Percentiles rank a stretch among this genome's conserved stretches.
These are phyloP conservation scores for Zaprionus gabonicus DNA, from an alignment of 1,140 invertebrate genomes.

Conservation along the genomic window DNA sequence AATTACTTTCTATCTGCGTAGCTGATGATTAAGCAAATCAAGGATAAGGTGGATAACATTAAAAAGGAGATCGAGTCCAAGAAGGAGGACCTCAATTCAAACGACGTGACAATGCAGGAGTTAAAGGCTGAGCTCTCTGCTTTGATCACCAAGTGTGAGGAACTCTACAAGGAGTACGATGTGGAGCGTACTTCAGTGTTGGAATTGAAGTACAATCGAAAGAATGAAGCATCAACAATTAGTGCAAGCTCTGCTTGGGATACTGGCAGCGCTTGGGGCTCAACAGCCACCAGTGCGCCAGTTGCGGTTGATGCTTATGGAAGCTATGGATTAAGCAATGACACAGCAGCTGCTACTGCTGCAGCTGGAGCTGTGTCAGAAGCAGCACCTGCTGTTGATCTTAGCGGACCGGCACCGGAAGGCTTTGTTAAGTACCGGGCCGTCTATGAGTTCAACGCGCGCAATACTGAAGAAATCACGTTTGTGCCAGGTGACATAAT, in stretches of 20 bases:
- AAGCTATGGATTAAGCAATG: slow-evolving; percentile 53
- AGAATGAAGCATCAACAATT: slow-evolving; percentile 69
- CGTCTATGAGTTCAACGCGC: slow-evolving; percentile 96
- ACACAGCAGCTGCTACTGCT: slow-evolving; percentile 53
- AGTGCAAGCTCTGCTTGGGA: slow-evolving; percentile 84
- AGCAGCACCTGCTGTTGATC: slow-evolving; percentile 65
- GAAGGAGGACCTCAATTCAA: slow-evolving; percentile 92
- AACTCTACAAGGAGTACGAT: slow-evolving; percentile 87
- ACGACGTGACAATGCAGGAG: slow-evolving; percentile 90
- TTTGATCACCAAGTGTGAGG: slow-evolving; percentile 86
- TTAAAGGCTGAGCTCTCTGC: slow-evolving; percentile 86
- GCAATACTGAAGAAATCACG: slow-evolving; percentile 97
- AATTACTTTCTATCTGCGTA: slow-evolving; percentile 4
- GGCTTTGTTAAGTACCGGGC: slow-evolving; percentile 92
- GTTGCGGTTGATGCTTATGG: slow-evolving; percentile 58
- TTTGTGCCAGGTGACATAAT: slow-evolving; percentile 98
- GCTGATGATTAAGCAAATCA: slow-evolving; percentile 92
- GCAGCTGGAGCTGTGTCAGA: slow-evolving; percentile 37
- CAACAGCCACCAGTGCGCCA: slow-evolving; percentile 52
- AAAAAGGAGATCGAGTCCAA: slow-evolving; percentile 90
- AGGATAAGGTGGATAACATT: slow-evolving; percentile 90
- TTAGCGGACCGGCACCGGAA: slow-evolving; percentile 77
- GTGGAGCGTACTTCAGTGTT: slow-evolving; percentile 86
- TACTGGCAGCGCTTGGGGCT: slow-evolving; percentile 85
- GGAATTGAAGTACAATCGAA: slow-evolving; percentile 86